Evolutionary conservation across 2,888 invertebrate genomes (phyloP).

Genomic region (Drosophila mayaguana): DNA sequence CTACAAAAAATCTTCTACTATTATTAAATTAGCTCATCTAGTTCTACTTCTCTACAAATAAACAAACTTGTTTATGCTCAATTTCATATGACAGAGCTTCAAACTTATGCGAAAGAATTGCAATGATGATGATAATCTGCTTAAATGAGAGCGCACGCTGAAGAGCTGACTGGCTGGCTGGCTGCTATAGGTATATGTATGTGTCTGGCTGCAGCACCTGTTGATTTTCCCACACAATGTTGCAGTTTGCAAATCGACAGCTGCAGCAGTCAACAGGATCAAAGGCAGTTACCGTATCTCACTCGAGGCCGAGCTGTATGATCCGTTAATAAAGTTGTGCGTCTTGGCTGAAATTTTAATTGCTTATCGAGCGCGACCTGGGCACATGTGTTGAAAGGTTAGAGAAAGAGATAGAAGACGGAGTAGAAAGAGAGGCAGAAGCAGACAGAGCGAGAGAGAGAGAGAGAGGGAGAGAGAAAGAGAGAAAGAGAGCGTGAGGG

Average conservation of each 20-base stretch:
- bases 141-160: slow-evolving; percentile 58
- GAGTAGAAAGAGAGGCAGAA: slow-evolving; percentile 5
- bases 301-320: slow-evolving; percentile 25
- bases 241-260: slow-evolving; percentile 47
- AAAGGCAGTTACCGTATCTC: slow-evolving; percentile 76
- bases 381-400: slow-evolving; percentile 68
- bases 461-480: slow-evolving; percentile 2
- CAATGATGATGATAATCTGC: slow-evolving; percentile 62
- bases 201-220: slow-evolving; percentile 72
- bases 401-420: slow-evolving; percentile 39
- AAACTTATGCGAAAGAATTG: slow-evolving; percentile 28
- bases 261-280: slow-evolving; percentile 52
- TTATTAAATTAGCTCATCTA: not conserved
- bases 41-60: slow-evolving; percentile 7
- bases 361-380: slow-evolving; percentile 67
- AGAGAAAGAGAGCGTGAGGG: not conserved
- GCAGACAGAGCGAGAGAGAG: slow-evolving; percentile 15
- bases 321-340: slow-evolving; percentile 78
- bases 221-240: slow-evolving; percentile 77
- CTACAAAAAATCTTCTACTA: not conserved
- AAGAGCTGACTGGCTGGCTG: not conserved
- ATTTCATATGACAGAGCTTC: slow-evolving; percentile 10
- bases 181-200: not conserved
- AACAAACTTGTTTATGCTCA: slow-evolving; percentile 19
- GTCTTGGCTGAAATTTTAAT: slow-evolving; percentile 75